Conservation (phyloP, 2,113 vertebrate genomes). For the Gulo gulo region DNA sequence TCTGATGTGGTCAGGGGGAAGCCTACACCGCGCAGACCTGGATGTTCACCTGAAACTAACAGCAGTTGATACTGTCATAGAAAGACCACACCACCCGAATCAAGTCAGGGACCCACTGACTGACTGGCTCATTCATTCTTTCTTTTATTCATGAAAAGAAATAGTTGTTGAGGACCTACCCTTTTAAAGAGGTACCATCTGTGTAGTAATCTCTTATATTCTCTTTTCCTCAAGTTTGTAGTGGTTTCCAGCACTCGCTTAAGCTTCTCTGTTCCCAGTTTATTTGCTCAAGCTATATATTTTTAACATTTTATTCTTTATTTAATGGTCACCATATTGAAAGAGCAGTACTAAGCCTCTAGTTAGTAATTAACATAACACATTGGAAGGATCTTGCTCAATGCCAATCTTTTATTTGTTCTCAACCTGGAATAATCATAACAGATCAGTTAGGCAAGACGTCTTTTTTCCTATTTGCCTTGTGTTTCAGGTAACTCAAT, state of each 20-base stretch:
- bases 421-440: background rate
- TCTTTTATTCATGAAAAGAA: background rate
- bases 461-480: background rate
- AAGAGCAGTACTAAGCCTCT: background rate
- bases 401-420: background rate
- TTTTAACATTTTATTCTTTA: background rate
- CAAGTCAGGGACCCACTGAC: background rate
- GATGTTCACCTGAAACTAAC: background rate
- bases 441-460: background rate
- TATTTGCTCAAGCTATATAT: background rate
- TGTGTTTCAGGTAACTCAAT: background rate
- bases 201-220: background rate
- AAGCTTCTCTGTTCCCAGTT: background rate
- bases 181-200: background rate
- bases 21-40: background rate
- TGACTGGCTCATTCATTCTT: background rate
- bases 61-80: background rate
- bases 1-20: background rate
- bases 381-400: background rate
- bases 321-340: background rate
- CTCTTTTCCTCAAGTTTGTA: background rate
- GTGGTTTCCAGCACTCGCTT: background rate
- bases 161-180: background rate
- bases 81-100: background rate
- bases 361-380: background rate